Evolutionary conservation across 2,888 invertebrate genomes (phyloP), one percentile per base, ranked within the genome.

Genomic region (Tipula confusa): DNA sequence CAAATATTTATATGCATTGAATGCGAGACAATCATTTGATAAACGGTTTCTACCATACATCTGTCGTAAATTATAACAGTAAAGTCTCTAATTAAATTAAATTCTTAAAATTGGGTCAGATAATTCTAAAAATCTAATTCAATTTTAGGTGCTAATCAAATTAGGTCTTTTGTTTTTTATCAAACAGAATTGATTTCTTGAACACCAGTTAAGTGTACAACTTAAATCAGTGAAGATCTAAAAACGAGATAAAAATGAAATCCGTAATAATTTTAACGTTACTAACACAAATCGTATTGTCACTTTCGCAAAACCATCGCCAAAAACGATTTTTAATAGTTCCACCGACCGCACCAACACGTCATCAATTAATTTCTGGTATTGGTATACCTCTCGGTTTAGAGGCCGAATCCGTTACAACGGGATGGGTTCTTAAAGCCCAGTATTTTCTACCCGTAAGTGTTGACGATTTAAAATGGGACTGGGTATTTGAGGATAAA

Each of bases 331-430:
- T 86, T 84, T 85, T 89, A 9, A 85, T 88, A 33, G 89, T 87
- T 85, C 89, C 89, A 15, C 86, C 87, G 5, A 88, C 89, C 0
- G 85, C 88, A 0, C 89, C 89, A 18, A 89, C 90, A 0, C 81
- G 36, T 33, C 28, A 79, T 80, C 38, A 89, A 89, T 87, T 88
- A 83, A 89, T 89, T 85, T 87, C 85, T 13, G 89, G 89, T 36
- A 88, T 89, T 83, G 89, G 89, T 84, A 87, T 89, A 84, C 89
- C 89, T 0, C n/a, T 80, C n/a, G 31, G 29, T n/a, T 85, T 89
- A n/a, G 87, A 88, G 84, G 86, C 88, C 84, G 89, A 89, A 83
- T 87, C 89, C 0, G 86, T 89, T n/a, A 89, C 89, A 0, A 87
- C 88, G 0, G 89, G 89, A 3, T 88, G 87, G 85, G 88, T 89